Conservation (phyloP, 2,797 vertebrate species). For the Melanogrammus aeglefinus region DNA sequence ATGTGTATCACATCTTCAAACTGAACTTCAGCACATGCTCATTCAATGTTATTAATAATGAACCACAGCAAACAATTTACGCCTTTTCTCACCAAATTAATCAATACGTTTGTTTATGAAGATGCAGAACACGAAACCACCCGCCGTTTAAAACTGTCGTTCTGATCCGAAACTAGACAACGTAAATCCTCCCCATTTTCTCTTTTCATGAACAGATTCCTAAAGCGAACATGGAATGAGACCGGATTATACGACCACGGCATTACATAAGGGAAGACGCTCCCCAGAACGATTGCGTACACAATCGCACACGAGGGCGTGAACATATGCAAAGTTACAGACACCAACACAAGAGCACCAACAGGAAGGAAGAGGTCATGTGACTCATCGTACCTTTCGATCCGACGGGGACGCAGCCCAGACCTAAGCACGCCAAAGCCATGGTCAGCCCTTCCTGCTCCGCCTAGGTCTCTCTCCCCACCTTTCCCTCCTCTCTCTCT, state of each 20-base stretch:
- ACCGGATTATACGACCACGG: no score
- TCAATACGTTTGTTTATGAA: not conserved
- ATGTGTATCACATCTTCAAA: no score
- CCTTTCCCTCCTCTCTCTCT: constrained; percentile 23
- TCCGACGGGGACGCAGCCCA: constrained; percentile 51
- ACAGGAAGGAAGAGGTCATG: constrained; percentile 5
- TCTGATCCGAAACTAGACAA: not conserved
- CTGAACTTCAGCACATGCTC: no score
- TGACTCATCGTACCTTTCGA: constrained; percentile 60
- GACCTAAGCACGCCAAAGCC: constrained; percentile 66
- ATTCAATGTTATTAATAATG: not conserved
- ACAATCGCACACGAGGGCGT: no score
- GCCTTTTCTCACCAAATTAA: not conserved
- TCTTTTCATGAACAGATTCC: no score
- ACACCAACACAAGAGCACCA: no score
- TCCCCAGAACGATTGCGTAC: no score
- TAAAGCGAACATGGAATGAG: no score
- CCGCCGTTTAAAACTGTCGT: no score
- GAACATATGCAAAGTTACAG: no score
- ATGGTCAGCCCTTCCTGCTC: constrained; percentile 44
- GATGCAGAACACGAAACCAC: no score
- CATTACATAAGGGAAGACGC: no score
- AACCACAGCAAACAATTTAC: not conserved
- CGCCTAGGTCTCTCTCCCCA: constrained; percentile 18
- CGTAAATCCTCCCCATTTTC: not conserved